These are phyloP conservation scores for Salminus brasiliensis DNA, from an alignment of 2,113 vertebrate genomes.

Conservation along the genomic window DNA sequence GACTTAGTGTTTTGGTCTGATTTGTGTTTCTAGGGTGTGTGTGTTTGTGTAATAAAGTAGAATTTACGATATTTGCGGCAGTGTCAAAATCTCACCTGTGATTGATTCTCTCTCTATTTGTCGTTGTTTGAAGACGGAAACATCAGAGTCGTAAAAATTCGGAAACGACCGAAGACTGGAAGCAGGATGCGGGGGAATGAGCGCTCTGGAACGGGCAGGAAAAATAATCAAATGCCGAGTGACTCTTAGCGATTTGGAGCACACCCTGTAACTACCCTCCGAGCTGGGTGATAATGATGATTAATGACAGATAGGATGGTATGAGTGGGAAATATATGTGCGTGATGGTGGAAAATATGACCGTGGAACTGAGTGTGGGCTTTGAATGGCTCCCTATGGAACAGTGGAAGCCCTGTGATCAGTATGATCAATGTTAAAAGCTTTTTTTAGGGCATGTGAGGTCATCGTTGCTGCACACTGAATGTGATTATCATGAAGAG, in stretches of 20 bases:
- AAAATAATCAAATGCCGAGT: slow-evolving; percentile 36
- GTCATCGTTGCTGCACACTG: not conserved
- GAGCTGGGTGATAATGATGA: slow-evolving; percentile 51
- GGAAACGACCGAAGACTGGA: slow-evolving; percentile 3
- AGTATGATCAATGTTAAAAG: not conserved
- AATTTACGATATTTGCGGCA: slow-evolving; percentile 19
- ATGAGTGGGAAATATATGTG: slow-evolving; percentile 4
- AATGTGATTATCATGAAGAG: no score
- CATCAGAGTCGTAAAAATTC: not conserved
- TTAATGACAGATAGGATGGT: slow-evolving; percentile 44
- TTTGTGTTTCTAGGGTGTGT: slow-evolving; percentile 23
- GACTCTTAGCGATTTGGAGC: slow-evolving; percentile 18
- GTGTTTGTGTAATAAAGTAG: slow-evolving; percentile 13
- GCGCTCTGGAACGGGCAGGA: slow-evolving; percentile 24
- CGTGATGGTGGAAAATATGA: slow-evolving; percentile 43
- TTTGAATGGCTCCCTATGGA: slow-evolving; percentile 18
- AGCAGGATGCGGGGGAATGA: not conserved
- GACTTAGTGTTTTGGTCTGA: slow-evolving; percentile 35
- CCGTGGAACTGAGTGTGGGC: slow-evolving; percentile 10
- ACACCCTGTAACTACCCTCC: not conserved
- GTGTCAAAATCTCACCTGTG: slow-evolving; percentile 9
- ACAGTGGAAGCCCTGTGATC: slow-evolving; percentile 2
- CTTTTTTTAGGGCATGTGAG: slow-evolving; percentile 11
- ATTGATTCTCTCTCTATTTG: slow-evolving; percentile 14
- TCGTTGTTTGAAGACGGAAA: slow-evolving; percentile 20